These are phyloP conservation scores for Muschampia staudingeri DNA, from an alignment of 2,888 invertebrate species.

Conservation along the genomic window DNA sequence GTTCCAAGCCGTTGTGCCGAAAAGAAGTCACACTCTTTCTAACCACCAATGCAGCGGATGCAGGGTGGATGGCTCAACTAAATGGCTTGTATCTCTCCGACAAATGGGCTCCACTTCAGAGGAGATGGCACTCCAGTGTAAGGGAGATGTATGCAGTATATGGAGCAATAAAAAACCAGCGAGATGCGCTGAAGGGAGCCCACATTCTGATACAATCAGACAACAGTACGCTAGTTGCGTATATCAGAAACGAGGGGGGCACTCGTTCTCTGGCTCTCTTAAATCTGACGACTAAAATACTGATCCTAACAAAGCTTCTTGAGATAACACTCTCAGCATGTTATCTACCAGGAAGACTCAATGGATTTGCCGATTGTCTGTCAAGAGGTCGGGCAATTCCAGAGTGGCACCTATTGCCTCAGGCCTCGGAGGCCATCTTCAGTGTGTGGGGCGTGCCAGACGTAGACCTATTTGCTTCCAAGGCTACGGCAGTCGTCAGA, in stretches of 20 bases:
- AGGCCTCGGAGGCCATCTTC: slow-evolving; percentile 4
- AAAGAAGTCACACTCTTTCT: background rate
- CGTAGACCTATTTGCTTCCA: slow-evolving; percentile 4
- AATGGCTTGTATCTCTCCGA: background rate
- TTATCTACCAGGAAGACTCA: background rate
- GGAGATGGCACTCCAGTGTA: background rate
- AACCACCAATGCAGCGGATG: slow-evolving; percentile 12
- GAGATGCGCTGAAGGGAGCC: background rate
- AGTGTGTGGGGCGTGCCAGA: background rate
- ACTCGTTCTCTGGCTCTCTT: background rate
- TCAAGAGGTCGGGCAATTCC: background rate
- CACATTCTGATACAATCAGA: slow-evolving; percentile 7
- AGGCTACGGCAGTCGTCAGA: slow-evolving; percentile 41
- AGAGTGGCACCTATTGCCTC: background rate
- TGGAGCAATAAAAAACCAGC: background rate
- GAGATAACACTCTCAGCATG: background rate
- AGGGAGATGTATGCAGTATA: slow-evolving; percentile 3
- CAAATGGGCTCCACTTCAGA: background rate
- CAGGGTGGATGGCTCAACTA: background rate
- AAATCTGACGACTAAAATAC: background rate
- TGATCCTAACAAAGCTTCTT: background rate
- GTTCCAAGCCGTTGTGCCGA: background rate
- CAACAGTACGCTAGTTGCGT: background rate
- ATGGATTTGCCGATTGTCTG: background rate
- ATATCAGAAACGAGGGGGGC: slow-evolving; percentile 4